phyloP scores from a whole-genome alignment of 2,888 invertebrate species.

The Morpho deidamia region DNA sequence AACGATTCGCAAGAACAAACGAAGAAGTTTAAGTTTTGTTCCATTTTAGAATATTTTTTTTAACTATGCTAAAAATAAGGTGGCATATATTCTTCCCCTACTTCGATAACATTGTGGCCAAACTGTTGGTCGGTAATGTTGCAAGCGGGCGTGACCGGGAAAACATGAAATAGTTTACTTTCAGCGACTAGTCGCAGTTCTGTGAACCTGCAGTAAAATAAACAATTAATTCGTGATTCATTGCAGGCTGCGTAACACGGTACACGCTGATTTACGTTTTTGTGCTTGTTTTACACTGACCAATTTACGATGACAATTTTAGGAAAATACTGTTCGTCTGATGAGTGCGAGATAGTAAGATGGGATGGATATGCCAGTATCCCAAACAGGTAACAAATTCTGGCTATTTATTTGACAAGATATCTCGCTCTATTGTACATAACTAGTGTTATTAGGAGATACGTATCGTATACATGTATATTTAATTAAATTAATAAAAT shows the following conservation, averaged over 20 bases:
- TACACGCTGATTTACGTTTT: slow-evolving; percentile 26
- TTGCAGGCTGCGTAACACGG: slow-evolving; percentile 17
- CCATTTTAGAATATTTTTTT: too few relatives aligned
- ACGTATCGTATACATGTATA: too few relatives aligned
- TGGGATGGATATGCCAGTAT: too few relatives aligned
- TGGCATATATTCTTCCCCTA: neutral
- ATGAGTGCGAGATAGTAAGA: neutral
- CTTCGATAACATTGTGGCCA: slow-evolving; percentile 1
- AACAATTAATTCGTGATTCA: slow-evolving; percentile 39
- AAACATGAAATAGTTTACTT: slow-evolving; percentile 53
- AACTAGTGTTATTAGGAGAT: too few relatives aligned
- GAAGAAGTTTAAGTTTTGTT: too few relatives aligned
- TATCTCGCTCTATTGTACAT: too few relatives aligned
- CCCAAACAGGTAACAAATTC: too few relatives aligned
- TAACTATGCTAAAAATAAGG: too few relatives aligned
- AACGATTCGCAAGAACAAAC: too few relatives aligned
- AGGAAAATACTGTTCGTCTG: slow-evolving; percentile 5
- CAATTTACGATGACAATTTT: slow-evolving; percentile 15
- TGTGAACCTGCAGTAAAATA: slow-evolving; percentile 48
- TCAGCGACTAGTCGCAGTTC: slow-evolving; percentile 44
- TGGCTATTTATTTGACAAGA: too few relatives aligned
- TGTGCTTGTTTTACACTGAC: slow-evolving; percentile 13
- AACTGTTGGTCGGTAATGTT: slow-evolving; percentile 17
- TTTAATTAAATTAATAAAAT: too few relatives aligned
- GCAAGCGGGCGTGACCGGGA: slow-evolving; percentile 34